Evolutionary conservation across 2,113 vertebrate genomes (phyloP).

Genomic region (Hyperopisus bebe): DNA sequence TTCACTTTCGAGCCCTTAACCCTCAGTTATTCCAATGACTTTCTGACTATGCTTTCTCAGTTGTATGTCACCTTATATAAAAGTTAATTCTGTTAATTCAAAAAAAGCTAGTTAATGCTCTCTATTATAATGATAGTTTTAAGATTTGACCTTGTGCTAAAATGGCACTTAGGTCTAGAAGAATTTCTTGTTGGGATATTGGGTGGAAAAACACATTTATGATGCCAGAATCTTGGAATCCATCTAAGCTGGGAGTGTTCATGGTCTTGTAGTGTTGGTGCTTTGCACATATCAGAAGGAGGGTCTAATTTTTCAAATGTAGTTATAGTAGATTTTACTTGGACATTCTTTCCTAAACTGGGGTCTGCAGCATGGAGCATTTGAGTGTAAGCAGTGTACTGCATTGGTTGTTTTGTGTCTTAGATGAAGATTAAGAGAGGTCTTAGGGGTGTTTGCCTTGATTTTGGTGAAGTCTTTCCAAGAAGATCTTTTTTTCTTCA

Average conservation of each 20-base stretch:
- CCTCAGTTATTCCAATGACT: background rate
- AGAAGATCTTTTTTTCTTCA: conserved; percentile 45
- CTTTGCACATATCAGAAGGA: background rate
- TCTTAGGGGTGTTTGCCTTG: conserved; percentile 58
- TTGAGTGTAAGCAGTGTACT: conserved; percentile 52
- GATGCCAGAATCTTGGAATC: background rate
- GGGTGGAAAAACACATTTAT: background rate
- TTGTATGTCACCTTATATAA: background rate
- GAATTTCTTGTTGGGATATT: background rate
- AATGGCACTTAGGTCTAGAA: background rate
- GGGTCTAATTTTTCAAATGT: background rate
- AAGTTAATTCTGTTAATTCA: background rate
- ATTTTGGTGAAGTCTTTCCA: conserved; percentile 51
- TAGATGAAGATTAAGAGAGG: conserved; percentile 62
- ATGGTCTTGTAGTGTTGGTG: background rate
- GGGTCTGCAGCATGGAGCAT: conserved; percentile 48
- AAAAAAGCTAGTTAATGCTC: background rate
- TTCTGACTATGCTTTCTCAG: background rate
- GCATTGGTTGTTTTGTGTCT: conserved; percentile 43
- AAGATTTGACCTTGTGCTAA: background rate
- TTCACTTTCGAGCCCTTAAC: background rate
- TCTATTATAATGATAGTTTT: background rate
- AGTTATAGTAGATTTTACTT: background rate
- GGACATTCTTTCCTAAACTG: conserved; percentile 47
- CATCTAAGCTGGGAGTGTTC: background rate